Percentiles rank a stretch among this genome's conserved stretches.
phyloP scores from a whole-genome alignment of 2,797 vertebrate genomes.

The Calcarius lapponicus region DNA sequence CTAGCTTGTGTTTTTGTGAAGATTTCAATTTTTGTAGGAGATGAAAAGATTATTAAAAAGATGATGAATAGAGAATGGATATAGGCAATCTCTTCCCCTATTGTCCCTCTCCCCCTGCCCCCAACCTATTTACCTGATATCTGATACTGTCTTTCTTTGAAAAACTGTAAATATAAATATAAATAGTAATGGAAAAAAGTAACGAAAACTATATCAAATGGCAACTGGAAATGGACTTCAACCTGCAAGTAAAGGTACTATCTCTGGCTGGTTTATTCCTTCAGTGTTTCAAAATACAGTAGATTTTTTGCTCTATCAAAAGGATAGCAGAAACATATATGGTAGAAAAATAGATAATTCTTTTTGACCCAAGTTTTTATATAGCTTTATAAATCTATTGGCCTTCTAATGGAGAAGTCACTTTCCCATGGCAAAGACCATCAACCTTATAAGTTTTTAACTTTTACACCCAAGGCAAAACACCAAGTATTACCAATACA shows the following conservation, averaged over 20 bases:
- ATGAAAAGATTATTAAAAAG: background rate
- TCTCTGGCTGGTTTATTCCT: background rate
- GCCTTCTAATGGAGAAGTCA: background rate
- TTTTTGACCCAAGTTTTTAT: background rate
- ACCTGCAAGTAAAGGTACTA: background rate
- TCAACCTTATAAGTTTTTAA: background rate
- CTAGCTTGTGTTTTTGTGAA: background rate
- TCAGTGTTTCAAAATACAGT: background rate
- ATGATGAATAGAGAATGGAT: background rate
- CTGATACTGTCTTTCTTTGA: background rate
- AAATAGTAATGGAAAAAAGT: background rate
- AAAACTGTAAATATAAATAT: background rate
- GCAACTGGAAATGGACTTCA: background rate
- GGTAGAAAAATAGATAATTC: background rate
- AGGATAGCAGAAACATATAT: background rate
- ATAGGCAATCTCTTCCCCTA: background rate
- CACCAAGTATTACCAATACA: background rate
- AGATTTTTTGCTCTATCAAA: background rate
- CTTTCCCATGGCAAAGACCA: background rate
- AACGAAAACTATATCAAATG: background rate
- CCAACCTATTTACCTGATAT: background rate
- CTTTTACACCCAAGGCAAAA: background rate
- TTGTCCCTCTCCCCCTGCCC: fast-evolving
- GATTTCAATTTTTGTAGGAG: background rate
- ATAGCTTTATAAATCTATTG: background rate